Conservation (phyloP, 2,888 invertebrate species). For the Hartigia nigra region DNA sequence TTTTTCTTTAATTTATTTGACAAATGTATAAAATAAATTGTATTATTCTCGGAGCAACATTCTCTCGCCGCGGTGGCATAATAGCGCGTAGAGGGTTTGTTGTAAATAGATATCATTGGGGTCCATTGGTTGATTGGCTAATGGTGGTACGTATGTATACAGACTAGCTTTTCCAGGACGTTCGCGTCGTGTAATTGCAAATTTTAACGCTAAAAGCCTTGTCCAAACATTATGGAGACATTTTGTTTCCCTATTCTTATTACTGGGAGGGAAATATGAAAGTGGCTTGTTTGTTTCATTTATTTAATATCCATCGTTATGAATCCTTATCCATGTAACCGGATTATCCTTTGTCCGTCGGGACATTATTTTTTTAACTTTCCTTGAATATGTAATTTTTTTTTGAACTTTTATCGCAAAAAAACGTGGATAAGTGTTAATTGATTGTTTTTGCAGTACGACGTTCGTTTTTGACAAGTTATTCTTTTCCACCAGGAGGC, state of each 20-base stretch:
- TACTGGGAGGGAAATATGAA: not conserved
- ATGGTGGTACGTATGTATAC: slow-evolving; percentile 48
- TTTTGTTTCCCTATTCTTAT: slow-evolving; percentile 12
- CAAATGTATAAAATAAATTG: no score
- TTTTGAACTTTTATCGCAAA: no score
- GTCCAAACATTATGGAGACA: no score
- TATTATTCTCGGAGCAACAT: no score
- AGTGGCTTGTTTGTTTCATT: no score
- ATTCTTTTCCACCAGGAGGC: slow-evolving; percentile 66
- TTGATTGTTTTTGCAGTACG: not conserved
- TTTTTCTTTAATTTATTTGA: no score
- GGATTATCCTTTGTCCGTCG: no score
- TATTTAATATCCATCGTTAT: no score
- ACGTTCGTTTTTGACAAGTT: not conserved
- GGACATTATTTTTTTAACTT: no score
- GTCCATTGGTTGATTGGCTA: slow-evolving; percentile 50
- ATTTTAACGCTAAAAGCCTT: slow-evolving; percentile 19
- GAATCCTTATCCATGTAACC: no score
- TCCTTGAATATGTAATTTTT: no score
- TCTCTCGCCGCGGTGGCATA: slow-evolving; percentile 29
- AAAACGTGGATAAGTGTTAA: no score
- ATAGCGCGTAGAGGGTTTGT: slow-evolving; percentile 44
- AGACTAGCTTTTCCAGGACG: slow-evolving; percentile 39
- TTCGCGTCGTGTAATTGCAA: slow-evolving; percentile 5
- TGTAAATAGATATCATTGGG: slow-evolving; percentile 54